A percentile compares a stretch with the other conserved stretches of the same genome.
phyloP scores from a whole-genome alignment of 1,140 invertebrate species.

The Glomeris maerens region DNA sequence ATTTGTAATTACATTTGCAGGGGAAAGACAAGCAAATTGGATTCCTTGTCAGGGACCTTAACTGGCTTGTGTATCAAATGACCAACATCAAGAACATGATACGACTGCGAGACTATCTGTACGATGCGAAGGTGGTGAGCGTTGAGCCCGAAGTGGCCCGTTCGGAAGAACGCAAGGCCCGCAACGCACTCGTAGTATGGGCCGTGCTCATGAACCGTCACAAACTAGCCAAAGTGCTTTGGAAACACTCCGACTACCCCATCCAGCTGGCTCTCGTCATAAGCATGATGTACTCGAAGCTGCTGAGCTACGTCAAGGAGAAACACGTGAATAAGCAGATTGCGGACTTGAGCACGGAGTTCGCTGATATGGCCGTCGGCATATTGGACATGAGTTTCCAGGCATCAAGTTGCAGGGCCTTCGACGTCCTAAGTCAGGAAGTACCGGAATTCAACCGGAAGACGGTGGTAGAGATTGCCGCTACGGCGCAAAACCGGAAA shows the following conservation, averaged over 20 bases:
- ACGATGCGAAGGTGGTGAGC: too few species aligned
- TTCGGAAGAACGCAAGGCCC: slow-evolving; percentile 19
- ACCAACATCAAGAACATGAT: background rate
- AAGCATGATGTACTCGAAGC: slow-evolving; percentile 22
- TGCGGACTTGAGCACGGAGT: slow-evolving; percentile 24
- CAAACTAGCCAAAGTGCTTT: slow-evolving; percentile 31
- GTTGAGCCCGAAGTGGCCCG: background rate
- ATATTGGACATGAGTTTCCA: slow-evolving; percentile 31
- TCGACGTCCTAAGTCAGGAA: slow-evolving; percentile 27
- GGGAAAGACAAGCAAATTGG: background rate
- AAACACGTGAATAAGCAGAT: slow-evolving; percentile 19
- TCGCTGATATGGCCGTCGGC: slow-evolving; percentile 31
- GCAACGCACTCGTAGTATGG: slow-evolving; percentile 23
- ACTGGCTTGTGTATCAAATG: background rate
- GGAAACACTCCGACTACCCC: slow-evolving; percentile 33
- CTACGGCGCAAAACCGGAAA: slow-evolving; percentile 14
- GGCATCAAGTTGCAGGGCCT: slow-evolving; percentile 26
- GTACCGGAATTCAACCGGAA: slow-evolving; percentile 31
- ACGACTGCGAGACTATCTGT: too few species aligned
- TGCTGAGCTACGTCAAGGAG: slow-evolving; percentile 20
- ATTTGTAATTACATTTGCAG: background rate
- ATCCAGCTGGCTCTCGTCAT: slow-evolving; percentile 32
- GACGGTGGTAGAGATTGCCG: slow-evolving; percentile 23
- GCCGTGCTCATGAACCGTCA: slow-evolving; percentile 23
- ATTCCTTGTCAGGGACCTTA: background rate